Percentiles rank a stretch among this genome's conserved stretches.
Conservation (phyloP, 2,113 vertebrate species). For the Suncus etruscus region DNA sequence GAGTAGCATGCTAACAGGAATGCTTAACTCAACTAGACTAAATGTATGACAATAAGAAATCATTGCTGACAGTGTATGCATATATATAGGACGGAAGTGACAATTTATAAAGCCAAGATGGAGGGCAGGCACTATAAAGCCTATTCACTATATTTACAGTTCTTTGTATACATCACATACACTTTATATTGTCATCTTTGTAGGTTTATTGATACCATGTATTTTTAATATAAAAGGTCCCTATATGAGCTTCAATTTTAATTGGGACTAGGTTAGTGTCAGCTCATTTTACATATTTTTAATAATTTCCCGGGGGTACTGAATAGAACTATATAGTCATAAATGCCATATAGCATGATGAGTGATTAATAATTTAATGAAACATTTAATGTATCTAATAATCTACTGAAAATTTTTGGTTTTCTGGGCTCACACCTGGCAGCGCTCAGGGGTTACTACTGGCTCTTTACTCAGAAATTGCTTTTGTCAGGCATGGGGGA, state of each 20-base stretch:
- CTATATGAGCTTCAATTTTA: background rate
- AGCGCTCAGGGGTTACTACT: too few species aligned
- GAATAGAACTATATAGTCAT: too few species aligned
- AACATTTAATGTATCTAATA: background rate
- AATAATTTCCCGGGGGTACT: too few species aligned
- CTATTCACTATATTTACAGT: background rate
- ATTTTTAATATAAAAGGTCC: slow-evolving; percentile 11
- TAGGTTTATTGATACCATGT: background rate
- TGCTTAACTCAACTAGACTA: background rate
- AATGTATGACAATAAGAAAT: background rate
- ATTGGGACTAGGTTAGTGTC: too few species aligned
- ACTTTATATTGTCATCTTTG: background rate
- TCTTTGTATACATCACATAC: background rate
- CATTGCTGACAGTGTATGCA: background rate
- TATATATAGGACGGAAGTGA: background rate
- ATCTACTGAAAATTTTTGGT: background rate
- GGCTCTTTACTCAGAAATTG: too few species aligned
- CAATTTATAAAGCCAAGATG: background rate
- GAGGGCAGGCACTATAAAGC: background rate
- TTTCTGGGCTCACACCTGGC: too few species aligned
- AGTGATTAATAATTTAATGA: too few species aligned
- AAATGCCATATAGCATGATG: too few species aligned
- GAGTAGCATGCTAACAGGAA: background rate
- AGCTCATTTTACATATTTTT: too few species aligned
- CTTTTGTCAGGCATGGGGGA: too few species aligned